Percentiles rank a stretch among this genome's conserved stretches.
These are phyloP conservation scores for Ips nitidus DNA, from an alignment of 1,140 invertebrate genomes.

Conservation along the genomic window DNA sequence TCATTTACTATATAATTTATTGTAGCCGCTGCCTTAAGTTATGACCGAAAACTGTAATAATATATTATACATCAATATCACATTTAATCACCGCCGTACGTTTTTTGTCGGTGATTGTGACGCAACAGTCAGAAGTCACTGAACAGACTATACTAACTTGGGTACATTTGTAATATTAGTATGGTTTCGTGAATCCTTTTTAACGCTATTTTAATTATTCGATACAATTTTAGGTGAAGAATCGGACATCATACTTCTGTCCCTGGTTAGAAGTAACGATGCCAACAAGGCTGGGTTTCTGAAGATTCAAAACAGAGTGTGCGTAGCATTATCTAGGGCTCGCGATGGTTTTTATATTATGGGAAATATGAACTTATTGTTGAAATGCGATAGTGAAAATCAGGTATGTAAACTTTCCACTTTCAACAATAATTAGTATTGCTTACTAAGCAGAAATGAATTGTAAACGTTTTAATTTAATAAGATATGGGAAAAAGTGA, in stretches of 20 bases:
- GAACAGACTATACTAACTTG: no score
- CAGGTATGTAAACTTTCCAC: slow-evolving; percentile 28
- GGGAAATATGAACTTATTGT: slow-evolving; percentile 53
- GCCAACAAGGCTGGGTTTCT: slow-evolving; percentile 77
- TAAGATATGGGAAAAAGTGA: slow-evolving; percentile 27
- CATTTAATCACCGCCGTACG: no score
- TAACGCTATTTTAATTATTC: not conserved
- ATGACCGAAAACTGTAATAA: no score
- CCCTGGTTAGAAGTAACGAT: slow-evolving; percentile 75
- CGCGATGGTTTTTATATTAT: slow-evolving; percentile 69
- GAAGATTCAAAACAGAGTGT: slow-evolving; percentile 73
- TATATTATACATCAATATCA: no score
- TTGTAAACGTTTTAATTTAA: no score
- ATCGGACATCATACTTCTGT: slow-evolving; percentile 80
- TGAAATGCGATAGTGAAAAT: slow-evolving; percentile 33
- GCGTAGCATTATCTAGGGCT: slow-evolving; percentile 82
- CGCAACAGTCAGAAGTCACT: no score
- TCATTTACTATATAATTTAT: no score
- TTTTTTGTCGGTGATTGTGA: no score
- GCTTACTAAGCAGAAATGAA: no score
- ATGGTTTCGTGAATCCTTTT: not conserved
- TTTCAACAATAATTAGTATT: not conserved
- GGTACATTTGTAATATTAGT: no score
- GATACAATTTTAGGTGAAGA: slow-evolving; percentile 63
- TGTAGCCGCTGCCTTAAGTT: no score